Evolutionary conservation across 2,888 invertebrate genomes (phyloP).

Genomic region (Ichneumoninae sp.): DNA sequence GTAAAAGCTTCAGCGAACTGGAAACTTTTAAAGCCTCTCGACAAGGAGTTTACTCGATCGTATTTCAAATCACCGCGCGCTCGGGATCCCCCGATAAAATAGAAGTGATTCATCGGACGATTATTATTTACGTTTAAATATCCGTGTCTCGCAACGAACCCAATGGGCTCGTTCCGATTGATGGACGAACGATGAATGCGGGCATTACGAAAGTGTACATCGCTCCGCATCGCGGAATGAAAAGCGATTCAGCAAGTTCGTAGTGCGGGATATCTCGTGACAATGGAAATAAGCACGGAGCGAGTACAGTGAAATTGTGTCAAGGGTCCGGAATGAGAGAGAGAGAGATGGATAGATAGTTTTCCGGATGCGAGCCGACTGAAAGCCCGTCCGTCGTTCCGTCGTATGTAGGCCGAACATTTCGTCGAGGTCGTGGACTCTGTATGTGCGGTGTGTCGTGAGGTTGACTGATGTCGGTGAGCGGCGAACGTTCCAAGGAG

Average conservation of each 20-base stretch:
- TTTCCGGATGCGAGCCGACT: constrained; percentile 62
- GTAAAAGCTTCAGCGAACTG: neutral
- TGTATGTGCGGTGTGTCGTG: constrained; percentile 31
- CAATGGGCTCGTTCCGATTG: constrained; percentile 34
- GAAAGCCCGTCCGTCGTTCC: constrained; percentile 59
- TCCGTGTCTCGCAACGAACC: neutral
- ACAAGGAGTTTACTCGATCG: constrained; percentile 1
- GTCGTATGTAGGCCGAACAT: constrained; percentile 63
- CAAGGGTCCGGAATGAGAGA: constrained; percentile 63
- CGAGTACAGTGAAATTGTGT: constrained; percentile 56
- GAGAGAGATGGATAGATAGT: constrained; percentile 48
- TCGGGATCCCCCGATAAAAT: neutral
- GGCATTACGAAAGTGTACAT: constrained; percentile 33
- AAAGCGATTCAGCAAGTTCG: constrained; percentile 48
- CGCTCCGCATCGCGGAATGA: constrained; percentile 29
- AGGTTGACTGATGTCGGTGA: constrained; percentile 20
- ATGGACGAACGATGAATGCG: constrained; percentile 34
- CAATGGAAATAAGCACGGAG: constrained; percentile 60
- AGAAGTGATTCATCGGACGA: neutral
- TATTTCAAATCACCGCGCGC: neutral
- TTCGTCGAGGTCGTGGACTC: constrained; percentile 63
- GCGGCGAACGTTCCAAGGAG: constrained; percentile 40
- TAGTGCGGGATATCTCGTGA: constrained; percentile 54
- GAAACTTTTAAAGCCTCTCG: neutral
- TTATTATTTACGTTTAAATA: neutral